These are phyloP conservation scores for Heteromurus nitidus DNA, from an alignment of 2,888 invertebrate genomes.

Conservation along the genomic window DNA sequence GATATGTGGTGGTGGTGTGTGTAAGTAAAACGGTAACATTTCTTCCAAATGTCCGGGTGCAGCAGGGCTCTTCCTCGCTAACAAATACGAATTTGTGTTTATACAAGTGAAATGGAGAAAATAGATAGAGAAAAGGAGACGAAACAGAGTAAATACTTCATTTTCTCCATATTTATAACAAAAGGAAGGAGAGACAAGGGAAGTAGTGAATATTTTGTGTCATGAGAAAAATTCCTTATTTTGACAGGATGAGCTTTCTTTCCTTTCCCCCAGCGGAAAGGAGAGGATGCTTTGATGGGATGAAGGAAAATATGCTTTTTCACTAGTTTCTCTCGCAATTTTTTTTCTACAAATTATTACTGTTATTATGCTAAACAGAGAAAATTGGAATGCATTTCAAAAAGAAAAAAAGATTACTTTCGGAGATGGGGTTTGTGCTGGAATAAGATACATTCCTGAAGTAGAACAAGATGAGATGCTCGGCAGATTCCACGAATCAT, in stretches of 20 bases:
- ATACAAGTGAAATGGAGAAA: no score
- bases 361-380: slow-evolving; percentile 8
- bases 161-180: no score
- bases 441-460: no score
- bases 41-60: no score
- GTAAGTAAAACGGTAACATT: no score
- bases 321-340: no score
- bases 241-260: slow-evolving; percentile 2
- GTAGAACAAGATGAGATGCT: not conserved
- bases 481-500: not conserved
- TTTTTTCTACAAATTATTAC: slow-evolving; percentile 15
- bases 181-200: not conserved
- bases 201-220: slow-evolving; percentile 5
- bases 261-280: not conserved
- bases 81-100: no score
- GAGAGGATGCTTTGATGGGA: slow-evolving; percentile 5
- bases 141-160: no score
- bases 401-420: not conserved
- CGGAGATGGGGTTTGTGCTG: no score
- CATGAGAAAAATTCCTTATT: slow-evolving; percentile 4
- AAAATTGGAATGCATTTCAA: not conserved
- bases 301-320: not conserved
- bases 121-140: not conserved
- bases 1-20: no score
- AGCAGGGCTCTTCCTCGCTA: no score